Evolutionary conservation across 2,113 vertebrate species (phyloP).

Genomic region (Corvus hawaiiensis): DNA sequence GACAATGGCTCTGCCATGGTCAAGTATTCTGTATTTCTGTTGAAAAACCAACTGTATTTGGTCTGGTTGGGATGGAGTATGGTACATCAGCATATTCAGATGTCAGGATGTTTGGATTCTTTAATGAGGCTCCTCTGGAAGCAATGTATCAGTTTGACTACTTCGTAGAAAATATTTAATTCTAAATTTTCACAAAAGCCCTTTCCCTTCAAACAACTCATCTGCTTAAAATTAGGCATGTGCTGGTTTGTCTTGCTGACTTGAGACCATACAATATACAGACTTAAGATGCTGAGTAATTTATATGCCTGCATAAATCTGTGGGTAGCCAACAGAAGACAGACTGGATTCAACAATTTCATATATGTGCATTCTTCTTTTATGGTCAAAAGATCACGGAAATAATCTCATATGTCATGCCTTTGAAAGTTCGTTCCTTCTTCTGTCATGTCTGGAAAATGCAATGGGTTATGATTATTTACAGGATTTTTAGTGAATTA

Average conservation of each 20-base stretch:
- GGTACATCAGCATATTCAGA: background rate
- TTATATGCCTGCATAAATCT: slow-evolving; percentile 14
- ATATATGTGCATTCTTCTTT: background rate
- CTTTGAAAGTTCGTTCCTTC: background rate
- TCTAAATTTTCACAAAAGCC: slow-evolving; percentile 17
- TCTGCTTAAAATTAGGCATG: slow-evolving; percentile 52
- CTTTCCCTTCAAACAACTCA: background rate
- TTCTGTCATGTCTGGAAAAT: slow-evolving; percentile 3
- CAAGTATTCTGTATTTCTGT: background rate
- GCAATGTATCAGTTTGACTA: background rate
- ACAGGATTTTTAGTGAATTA: background rate
- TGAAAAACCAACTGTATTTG: background rate
- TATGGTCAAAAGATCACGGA: slow-evolving; percentile 3
- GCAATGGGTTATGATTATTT: background rate
- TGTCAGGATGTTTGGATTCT: background rate
- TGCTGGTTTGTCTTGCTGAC: slow-evolving; percentile 30
- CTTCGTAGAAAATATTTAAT: background rate
- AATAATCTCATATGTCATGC: background rate
- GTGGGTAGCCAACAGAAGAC: background rate
- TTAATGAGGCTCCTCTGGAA: slow-evolving; percentile 26
- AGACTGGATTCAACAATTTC: background rate
- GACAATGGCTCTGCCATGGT: background rate
- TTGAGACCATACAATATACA: background rate
- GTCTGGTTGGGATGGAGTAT: background rate
- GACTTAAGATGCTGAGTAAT: slow-evolving; percentile 13